Evolutionary conservation across 2,797 vertebrate species (phyloP).

Genomic region (Sebastes steindachneri): DNA sequence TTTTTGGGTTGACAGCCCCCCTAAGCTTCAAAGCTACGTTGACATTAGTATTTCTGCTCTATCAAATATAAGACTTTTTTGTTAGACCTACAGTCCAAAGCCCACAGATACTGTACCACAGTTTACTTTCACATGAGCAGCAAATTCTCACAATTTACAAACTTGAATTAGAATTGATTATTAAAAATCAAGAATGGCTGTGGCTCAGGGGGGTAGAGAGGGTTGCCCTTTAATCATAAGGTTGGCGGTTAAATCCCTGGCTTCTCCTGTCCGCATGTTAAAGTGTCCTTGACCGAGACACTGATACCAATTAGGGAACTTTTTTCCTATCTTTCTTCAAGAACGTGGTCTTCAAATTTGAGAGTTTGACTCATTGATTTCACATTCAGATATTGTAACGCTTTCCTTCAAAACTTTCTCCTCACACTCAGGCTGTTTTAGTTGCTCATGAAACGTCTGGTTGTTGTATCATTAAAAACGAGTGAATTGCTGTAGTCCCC

Average conservation of each 20-base stretch:
- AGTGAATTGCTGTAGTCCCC: not conserved
- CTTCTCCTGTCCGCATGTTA: no score
- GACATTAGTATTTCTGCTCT: not conserved
- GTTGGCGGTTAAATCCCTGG: no score
- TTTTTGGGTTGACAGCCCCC: not conserved
- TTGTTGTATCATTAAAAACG: not conserved
- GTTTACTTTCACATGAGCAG: not conserved
- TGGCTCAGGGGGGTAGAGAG: no score
- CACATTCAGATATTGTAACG: no score
- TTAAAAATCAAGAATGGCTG: no score
- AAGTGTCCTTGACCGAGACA: no score
- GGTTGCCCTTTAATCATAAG: no score
- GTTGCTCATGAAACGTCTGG: not conserved
- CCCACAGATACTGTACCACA: not conserved
- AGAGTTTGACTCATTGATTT: not conserved
- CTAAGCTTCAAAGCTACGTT: not conserved
- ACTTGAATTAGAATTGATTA: not conserved
- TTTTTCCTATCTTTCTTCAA: not conserved
- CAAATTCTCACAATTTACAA: not conserved
- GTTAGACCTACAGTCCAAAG: not conserved
- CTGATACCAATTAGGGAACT: no score
- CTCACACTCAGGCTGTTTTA: no score
- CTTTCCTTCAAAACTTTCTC: no score
- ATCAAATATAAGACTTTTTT: not conserved
- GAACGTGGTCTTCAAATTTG: no score